Percentiles rank a stretch among this genome's conserved stretches.
These are phyloP conservation scores for Bellardia pandia DNA, from an alignment of 2,888 invertebrate species.

Conservation along the genomic window DNA sequence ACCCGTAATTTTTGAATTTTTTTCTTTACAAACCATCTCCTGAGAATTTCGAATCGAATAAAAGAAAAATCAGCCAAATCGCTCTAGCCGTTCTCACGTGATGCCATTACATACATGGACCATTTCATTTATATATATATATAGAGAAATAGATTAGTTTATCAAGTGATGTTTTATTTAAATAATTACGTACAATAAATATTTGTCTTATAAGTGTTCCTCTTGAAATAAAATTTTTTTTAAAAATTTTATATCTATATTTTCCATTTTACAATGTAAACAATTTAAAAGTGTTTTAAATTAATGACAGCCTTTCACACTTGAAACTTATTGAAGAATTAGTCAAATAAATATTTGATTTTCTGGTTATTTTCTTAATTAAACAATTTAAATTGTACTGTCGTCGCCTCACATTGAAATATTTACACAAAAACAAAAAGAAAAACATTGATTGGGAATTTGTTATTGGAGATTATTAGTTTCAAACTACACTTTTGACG, in stretches of 20 bases:
- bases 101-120: no score
- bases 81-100: no score
- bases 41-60: no score
- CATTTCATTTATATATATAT: no score
- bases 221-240: background rate
- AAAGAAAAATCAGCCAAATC: no score
- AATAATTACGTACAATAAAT: background rate
- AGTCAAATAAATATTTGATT: constrained; percentile 1
- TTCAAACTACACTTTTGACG: background rate
- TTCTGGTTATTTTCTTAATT: background rate
- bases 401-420: background rate
- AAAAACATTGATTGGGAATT: background rate
- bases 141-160: no score
- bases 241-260: no score
- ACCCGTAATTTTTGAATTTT: no score
- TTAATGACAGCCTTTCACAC: background rate
- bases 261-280: background rate
- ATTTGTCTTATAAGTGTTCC: background rate
- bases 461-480: background rate
- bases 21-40: no score
- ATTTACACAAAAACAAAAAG: background rate
- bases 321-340: background rate
- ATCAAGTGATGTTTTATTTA: no score
- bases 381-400: constrained; percentile 1
- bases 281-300: background rate